Percentiles rank a stretch among this genome's conserved stretches.
Conservation (phyloP, 2,888 invertebrate species). For the Reticulitermes lucifugus region DNA sequence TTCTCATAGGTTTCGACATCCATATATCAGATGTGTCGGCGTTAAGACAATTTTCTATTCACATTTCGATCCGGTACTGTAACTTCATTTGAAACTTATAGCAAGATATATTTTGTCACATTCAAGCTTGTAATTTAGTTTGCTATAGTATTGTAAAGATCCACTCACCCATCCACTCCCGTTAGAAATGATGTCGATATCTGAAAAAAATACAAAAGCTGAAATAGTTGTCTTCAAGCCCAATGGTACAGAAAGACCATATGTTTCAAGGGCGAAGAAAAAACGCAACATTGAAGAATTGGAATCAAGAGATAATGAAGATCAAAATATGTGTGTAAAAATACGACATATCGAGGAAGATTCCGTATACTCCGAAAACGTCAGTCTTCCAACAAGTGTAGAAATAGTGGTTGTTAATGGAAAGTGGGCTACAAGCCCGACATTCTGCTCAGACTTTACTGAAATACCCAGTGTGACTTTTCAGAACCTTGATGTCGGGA, state of each 20-base stretch:
- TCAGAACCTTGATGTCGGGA: slow-evolving; percentile 56
- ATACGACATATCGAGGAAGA: neutral
- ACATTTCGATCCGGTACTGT: neutral
- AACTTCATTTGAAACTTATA: neutral
- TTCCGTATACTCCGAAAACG: neutral
- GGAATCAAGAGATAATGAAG: neutral
- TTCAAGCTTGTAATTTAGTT: too few species aligned
- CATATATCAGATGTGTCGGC: too few species aligned
- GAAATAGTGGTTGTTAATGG: slow-evolving; percentile 62
- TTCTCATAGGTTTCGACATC: too few species aligned
- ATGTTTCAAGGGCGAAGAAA: slow-evolving; percentile 6
- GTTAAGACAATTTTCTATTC: too few species aligned
- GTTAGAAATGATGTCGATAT: neutral
- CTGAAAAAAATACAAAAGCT: neutral
- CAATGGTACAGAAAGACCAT: neutral
- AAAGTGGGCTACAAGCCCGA: slow-evolving; percentile 63
- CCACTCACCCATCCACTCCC: too few species aligned
- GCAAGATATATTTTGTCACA: too few species aligned
- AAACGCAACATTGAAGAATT: neutral
- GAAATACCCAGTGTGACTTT: slow-evolving; percentile 63
- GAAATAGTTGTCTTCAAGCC: neutral
- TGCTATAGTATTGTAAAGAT: too few species aligned
- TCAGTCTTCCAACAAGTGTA: slow-evolving; percentile 7
- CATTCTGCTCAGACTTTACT: slow-evolving; percentile 62
- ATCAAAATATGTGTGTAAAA: neutral